Evolutionary conservation across 2,797 vertebrate genomes (phyloP).

Genomic region (Sebastes cheni): DNA sequence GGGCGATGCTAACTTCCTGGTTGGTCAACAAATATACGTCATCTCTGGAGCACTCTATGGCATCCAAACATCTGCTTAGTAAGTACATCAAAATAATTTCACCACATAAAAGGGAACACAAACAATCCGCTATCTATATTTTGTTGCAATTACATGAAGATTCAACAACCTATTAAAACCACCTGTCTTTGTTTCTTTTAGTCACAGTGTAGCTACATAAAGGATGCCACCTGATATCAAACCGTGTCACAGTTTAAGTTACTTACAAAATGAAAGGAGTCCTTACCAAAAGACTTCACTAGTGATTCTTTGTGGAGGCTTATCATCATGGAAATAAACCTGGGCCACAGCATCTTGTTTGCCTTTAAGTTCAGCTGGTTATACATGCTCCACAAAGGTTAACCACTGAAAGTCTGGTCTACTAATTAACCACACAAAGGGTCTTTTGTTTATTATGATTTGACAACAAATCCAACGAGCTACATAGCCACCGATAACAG

Average conservation of each 20-base stretch:
- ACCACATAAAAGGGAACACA: not conserved
- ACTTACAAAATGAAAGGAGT: not conserved
- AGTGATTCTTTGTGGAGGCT: not conserved
- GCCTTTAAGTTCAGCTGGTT: not conserved
- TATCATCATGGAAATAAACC: not conserved
- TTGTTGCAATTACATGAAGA: not conserved
- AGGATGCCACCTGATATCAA: not conserved
- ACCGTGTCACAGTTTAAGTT: not conserved
- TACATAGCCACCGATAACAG: not conserved
- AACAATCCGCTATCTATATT: not conserved
- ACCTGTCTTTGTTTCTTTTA: not conserved
- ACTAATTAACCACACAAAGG: not conserved
- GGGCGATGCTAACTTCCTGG: no score
- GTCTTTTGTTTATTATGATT: not conserved
- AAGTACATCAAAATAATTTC: not conserved
- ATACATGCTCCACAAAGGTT: not conserved
- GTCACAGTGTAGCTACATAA: not conserved
- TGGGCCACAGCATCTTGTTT: not conserved
- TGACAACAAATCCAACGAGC: not conserved
- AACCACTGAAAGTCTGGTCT: not conserved
- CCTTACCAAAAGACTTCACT: not conserved
- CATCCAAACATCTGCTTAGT: no score
- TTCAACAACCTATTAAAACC: not conserved
- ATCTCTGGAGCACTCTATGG: no score
- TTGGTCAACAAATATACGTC: no score